Percentiles rank a stretch among this genome's conserved stretches.
Evolutionary conservation across 2,113 vertebrate genomes (phyloP).

Genomic region (Hystrix brachyura): DNA sequence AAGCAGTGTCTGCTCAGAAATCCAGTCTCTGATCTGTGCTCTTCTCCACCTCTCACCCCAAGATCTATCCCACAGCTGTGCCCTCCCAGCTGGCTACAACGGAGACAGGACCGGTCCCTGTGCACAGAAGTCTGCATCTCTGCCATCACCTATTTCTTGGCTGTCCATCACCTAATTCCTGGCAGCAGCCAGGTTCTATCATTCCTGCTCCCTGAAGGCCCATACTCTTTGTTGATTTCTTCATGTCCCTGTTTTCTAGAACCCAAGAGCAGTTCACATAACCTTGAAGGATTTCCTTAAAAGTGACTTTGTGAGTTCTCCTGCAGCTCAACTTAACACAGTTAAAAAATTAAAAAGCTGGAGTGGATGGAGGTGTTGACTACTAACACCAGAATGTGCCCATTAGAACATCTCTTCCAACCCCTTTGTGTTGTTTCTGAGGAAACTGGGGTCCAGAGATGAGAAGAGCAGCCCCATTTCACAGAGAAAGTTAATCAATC

Average conservation of each 20-base stretch:
- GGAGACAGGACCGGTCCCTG: neutral
- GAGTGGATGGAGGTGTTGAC: neutral
- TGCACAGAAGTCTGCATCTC: neutral
- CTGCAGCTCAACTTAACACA: neutral
- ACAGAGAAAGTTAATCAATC: neutral
- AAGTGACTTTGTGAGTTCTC: neutral
- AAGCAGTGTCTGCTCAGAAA: no score
- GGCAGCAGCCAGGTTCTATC: neutral
- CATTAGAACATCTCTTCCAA: neutral
- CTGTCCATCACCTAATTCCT: neutral
- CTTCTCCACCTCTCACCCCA: neutral
- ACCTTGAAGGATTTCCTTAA: slow-evolving; percentile 34
- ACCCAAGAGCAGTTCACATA: neutral
- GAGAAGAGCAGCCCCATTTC: neutral
- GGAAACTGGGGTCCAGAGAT: neutral
- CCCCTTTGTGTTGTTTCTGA: neutral
- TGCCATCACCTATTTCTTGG: neutral
- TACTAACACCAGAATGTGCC: neutral
- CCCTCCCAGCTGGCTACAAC: neutral
- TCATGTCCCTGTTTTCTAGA: neutral
- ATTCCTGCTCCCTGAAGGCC: neutral
- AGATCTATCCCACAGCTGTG: neutral
- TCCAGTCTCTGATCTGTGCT: neutral
- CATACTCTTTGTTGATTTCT: slow-evolving; percentile 21
- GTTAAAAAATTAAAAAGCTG: neutral